These are phyloP conservation scores for Lophotriccus pileatus DNA, from an alignment of 2,797 vertebrate genomes.

Conservation along the genomic window DNA sequence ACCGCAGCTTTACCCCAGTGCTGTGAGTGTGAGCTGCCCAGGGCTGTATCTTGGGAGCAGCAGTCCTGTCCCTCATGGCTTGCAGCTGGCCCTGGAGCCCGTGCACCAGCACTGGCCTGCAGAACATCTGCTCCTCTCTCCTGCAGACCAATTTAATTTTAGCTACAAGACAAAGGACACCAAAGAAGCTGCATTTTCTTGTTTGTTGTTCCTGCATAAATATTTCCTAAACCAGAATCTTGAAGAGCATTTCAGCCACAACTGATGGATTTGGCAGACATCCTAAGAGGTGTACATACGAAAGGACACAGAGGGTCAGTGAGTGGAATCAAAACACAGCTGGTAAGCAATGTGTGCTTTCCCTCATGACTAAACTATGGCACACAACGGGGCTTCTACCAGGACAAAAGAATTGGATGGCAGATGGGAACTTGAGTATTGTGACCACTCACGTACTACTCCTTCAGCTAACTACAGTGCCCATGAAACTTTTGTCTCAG, in stretches of 20 bases:
- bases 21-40: not conserved
- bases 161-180: not conserved
- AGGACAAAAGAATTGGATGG: not conserved
- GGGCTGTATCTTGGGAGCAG: not conserved
- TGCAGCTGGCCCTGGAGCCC: not conserved
- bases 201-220: not conserved
- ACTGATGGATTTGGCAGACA: not conserved
- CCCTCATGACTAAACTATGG: not conserved
- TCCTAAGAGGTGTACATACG: not conserved
- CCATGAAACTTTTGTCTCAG: not conserved
- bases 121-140: not conserved
- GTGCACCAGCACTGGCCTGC: not conserved
- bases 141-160: not conserved
- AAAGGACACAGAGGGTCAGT: not conserved
- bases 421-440: not conserved
- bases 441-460: rapidly evolving
- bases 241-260: not conserved
- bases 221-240: not conserved
- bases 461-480: not conserved
- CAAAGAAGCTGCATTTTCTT: not conserved
- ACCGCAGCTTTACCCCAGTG: rapidly evolving
- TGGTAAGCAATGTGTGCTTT: not conserved
- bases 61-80: not conserved
- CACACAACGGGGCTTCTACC: not conserved
- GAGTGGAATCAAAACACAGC: not conserved